Evolutionary conservation across 2,797 vertebrate genomes (phyloP), one percentile per base, ranked within the genome.

Genomic region (Chiroxiphia lanceolata): DNA sequence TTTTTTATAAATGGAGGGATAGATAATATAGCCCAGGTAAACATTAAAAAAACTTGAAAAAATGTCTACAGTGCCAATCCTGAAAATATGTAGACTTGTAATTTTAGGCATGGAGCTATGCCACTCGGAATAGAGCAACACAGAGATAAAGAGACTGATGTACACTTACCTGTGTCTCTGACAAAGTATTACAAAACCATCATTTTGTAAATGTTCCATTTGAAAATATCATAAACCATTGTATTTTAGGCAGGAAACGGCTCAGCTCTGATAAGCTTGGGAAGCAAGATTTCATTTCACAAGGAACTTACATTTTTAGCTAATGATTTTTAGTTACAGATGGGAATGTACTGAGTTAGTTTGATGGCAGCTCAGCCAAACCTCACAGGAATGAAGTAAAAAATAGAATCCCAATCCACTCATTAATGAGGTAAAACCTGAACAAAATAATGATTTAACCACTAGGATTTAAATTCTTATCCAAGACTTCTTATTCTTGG

Each of bases 281-380:
- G 47, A 36, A 90, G 25, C 9, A 83, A 84, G 61, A 67, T 83
- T 34, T 67, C 22, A 40, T 5, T 72, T 79, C 42, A 79, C 15
- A 45, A 45, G 20, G 56, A 94, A 77, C 40, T 85, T 70, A 67
- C 23, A 63, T 72, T 91, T 42, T 3, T 59, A 59, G 23, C 16
- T 60, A 93, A 75, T 70, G 71, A 74, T 80, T 63, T 86, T 88
- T 83, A 83, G 31, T 63, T 80, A 88, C 88, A 94, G 57, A 70
- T 53, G 60, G 16, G 42, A 51, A 96, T 74, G 79, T 63, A 51
- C 23, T 57, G 34, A 68, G 11, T 61, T 45, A 87, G 23, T 75
- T 36, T 56, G 22, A 88, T 57, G 48, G 61, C 53, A 88, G n/a
- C 45, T 78, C 57, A 89, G 59, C 29, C 77, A 87, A 87, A 78